These are phyloP conservation scores for Chorisops tibialis DNA, from an alignment of 2,888 invertebrate species.

Conservation along the genomic window DNA sequence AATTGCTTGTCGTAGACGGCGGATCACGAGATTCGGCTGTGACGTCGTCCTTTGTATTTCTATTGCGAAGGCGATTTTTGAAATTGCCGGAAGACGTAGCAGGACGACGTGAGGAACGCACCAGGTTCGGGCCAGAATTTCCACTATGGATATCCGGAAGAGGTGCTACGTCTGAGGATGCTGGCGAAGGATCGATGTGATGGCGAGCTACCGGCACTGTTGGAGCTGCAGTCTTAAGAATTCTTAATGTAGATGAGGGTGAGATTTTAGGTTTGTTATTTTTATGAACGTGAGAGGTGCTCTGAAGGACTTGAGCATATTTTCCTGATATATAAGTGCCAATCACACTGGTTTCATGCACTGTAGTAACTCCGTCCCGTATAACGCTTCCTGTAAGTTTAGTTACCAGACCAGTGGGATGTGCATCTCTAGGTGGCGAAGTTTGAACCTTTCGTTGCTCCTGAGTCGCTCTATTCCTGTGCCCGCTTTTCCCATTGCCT, in stretches of 20 bases:
- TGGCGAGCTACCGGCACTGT: conserved; percentile 54
- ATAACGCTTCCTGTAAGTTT: conserved; percentile 80
- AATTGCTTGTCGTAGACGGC: conserved; percentile 20
- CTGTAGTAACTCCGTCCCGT: conserved; percentile 76
- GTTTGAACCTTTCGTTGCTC: conserved; percentile 44
- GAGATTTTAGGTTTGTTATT: conserved; percentile 60
- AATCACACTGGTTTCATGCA: conserved; percentile 85
- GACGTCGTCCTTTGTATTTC: conserved; percentile 52
- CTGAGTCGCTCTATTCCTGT: conserved; percentile 41
- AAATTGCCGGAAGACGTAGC: conserved; percentile 53
- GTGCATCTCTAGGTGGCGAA: conserved; percentile 58
- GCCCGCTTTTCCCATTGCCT: conserved; percentile 51
- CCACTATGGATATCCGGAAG: conserved; percentile 58
- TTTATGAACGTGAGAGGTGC: conserved; percentile 68
- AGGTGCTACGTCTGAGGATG: conserved; percentile 57
- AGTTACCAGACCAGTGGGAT: conserved; percentile 77
- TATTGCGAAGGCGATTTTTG: conserved; percentile 58
- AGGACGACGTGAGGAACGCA: conserved; percentile 57
- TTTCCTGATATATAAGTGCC: conserved; percentile 84
- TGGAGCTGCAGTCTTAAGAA: conserved; percentile 74
- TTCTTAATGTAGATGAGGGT: conserved; percentile 64
- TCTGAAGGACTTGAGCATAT: conserved; percentile 83
- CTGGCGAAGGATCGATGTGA: conserved; percentile 62
- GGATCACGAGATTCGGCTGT: conserved; percentile 31
- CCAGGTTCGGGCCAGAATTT: conserved; percentile 51